phyloP scores from a whole-genome alignment of 1,140 invertebrate genomes.

The Dendrolimus punctatus region DNA sequence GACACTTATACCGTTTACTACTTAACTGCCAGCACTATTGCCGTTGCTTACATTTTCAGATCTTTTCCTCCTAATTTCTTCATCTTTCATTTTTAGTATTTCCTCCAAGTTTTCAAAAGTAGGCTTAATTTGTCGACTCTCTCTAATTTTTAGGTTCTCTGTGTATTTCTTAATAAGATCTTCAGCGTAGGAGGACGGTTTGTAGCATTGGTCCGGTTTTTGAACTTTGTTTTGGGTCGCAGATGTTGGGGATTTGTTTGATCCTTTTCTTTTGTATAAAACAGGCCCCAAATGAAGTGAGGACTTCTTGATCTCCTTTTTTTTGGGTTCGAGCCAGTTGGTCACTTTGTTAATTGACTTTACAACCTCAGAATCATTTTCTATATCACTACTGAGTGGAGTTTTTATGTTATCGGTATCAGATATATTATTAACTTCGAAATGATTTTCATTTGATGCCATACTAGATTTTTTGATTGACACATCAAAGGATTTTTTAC shows the following conservation, averaged over 20 bases:
- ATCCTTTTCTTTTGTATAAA: slow-evolving; percentile 37
- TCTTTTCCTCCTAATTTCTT: slow-evolving; percentile 8
- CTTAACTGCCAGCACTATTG: slow-evolving; percentile 1
- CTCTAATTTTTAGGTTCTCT: slow-evolving; percentile 16
- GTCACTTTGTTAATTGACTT: slow-evolving; percentile 39
- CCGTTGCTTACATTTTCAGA: neutral
- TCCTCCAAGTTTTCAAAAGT: slow-evolving; percentile 25
- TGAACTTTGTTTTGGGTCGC: slow-evolving; percentile 1
- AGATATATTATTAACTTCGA: too few species aligned
- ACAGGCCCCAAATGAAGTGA: slow-evolving; percentile 25
- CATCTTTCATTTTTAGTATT: slow-evolving; percentile 29
- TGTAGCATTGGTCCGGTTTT: slow-evolving; percentile 7
- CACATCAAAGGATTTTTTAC: too few species aligned
- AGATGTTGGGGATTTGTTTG: slow-evolving; percentile 8
- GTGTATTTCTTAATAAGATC: slow-evolving; percentile 30
- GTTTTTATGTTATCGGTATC: too few species aligned
- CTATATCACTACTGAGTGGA: neutral
- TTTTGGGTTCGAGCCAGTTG: slow-evolving; percentile 30
- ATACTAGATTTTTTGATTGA: too few species aligned
- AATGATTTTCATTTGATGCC: too few species aligned
- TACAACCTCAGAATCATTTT: slow-evolving; percentile 16
- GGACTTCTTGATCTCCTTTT: slow-evolving; percentile 10
- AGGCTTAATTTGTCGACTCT: neutral
- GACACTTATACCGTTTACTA: neutral
- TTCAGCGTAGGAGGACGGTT: slow-evolving; percentile 30